These are phyloP conservation scores for Recurvirostra avosetta DNA, from an alignment of 2,113 vertebrate species.

Conservation along the genomic window DNA sequence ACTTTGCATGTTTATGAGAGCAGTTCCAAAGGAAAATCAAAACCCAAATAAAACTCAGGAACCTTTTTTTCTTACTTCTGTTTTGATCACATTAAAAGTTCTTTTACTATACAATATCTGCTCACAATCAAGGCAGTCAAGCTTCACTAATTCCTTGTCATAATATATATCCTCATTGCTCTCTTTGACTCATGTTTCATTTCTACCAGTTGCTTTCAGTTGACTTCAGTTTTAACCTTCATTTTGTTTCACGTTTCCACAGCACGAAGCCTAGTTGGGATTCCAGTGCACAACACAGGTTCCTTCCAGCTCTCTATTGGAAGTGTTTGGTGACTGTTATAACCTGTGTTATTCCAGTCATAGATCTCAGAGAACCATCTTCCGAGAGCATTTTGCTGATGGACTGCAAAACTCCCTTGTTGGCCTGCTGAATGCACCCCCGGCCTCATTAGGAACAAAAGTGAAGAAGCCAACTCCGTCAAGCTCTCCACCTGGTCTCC, in stretches of 20 bases:
- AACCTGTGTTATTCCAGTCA: not conserved
- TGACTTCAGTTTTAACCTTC: not conserved
- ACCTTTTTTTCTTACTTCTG: not conserved
- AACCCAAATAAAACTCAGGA: not conserved
- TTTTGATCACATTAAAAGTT: not conserved
- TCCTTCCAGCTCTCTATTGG: not conserved
- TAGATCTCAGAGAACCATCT: not conserved
- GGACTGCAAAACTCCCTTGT: not conserved
- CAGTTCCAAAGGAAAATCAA: not conserved
- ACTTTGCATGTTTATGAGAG: not conserved
- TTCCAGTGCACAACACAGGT: not conserved
- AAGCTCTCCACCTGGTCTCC: constrained; percentile 29
- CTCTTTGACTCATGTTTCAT: not conserved
- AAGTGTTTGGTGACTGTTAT: not conserved
- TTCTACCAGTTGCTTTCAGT: not conserved
- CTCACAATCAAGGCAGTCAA: not conserved
- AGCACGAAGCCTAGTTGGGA: not conserved
- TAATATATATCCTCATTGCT: not conserved
- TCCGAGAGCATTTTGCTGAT: not conserved
- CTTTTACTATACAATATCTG: not conserved
- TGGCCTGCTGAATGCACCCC: not conserved
- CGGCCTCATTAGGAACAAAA: not conserved
- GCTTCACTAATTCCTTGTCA: not conserved
- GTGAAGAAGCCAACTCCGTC: not conserved
- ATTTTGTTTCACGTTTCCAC: not conserved